These are phyloP conservation scores for Chunga burmeisteri DNA, from an alignment of 2,113 vertebrate species.

Conservation along the genomic window DNA sequence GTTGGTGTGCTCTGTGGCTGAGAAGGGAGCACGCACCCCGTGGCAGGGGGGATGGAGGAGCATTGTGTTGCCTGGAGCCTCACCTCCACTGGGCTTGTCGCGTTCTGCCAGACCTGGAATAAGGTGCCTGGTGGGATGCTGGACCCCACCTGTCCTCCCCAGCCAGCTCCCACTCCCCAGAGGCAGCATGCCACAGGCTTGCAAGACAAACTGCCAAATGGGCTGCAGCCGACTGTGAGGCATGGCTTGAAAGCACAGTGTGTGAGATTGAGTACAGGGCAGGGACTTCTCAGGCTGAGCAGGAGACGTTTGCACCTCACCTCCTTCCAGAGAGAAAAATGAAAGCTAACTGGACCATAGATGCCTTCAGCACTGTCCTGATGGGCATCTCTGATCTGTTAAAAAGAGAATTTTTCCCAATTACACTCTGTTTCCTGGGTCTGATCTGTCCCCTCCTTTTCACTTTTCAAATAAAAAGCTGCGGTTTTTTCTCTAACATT, in stretches of 20 bases:
- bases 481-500: background rate
- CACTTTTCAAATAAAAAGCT: background rate
- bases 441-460: background rate
- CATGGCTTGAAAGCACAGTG: background rate
- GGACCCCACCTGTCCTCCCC: too few relatives aligned
- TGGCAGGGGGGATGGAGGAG: background rate
- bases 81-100: background rate
- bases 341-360: background rate
- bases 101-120: background rate
- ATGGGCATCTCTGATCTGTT: background rate
- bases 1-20: background rate
- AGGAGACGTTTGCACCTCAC: background rate
- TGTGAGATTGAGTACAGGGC: background rate
- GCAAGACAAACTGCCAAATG: background rate
- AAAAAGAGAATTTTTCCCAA: background rate
- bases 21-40: background rate
- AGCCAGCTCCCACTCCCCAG: fast-evolving
- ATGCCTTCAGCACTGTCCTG: background rate
- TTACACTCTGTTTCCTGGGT: background rate
- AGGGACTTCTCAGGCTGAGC: background rate
- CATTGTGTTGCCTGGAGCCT: fast-evolving
- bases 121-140: background rate
- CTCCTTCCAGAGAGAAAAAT: background rate
- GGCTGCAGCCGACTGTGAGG: background rate
- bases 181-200: background rate